Conservation (phyloP, 2,888 invertebrate species). For the Agrochola macilenta region DNA sequence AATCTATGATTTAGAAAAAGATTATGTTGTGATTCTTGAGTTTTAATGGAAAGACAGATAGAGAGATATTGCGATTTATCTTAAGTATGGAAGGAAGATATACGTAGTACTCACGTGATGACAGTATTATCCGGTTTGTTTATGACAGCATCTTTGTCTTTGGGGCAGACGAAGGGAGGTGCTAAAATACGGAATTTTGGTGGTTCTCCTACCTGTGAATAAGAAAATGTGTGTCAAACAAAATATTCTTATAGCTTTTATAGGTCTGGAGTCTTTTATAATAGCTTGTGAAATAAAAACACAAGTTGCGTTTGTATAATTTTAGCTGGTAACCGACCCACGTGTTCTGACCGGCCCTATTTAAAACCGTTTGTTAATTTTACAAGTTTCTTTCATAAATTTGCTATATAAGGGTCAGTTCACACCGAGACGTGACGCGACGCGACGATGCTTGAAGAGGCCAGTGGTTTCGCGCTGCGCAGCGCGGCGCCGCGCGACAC, state of each 20-base stretch:
- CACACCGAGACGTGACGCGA: no score
- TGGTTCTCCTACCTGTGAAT: conserved; percentile 59
- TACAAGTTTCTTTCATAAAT: not conserved
- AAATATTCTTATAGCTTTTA: not conserved
- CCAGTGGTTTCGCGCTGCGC: no score
- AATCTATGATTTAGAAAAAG: no score
- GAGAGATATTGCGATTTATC: not conserved
- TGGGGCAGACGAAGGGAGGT: conserved; percentile 80
- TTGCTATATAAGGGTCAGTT: no score
- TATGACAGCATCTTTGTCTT: conserved; percentile 71
- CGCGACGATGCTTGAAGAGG: no score
- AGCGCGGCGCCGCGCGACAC: no score
- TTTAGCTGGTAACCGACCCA: not conserved
- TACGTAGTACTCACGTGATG: conserved; percentile 78
- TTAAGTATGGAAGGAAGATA: not conserved
- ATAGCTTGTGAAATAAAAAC: not conserved
- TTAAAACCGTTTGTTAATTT: not conserved
- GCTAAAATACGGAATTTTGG: conserved; percentile 78
- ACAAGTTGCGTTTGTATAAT: not conserved
- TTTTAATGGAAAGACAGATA: no score
- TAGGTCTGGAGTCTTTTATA: not conserved
- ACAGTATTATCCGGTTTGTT: conserved; percentile 75
- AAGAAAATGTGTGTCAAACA: not conserved
- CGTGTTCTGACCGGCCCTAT: not conserved
- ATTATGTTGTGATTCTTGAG: not conserved